Evolutionary conservation across 2,797 vertebrate genomes (phyloP).

Genomic region (Sitta carolinensis): DNA sequence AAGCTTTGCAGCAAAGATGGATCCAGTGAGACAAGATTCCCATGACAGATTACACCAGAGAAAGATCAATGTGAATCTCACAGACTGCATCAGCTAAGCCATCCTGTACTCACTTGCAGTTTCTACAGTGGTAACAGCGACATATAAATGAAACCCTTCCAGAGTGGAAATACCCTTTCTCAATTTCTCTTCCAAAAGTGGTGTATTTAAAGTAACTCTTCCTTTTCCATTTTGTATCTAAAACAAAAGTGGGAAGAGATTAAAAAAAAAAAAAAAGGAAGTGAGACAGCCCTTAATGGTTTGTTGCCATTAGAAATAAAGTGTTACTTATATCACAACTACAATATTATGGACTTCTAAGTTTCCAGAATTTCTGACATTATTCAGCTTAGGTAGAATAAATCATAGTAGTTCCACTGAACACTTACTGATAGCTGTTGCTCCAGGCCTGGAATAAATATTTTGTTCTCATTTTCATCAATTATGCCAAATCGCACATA

Average conservation of each 20-base stretch:
- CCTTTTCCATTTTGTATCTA: slow-evolving; percentile 68
- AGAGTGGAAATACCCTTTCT: slow-evolving; percentile 22
- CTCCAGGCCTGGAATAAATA: slow-evolving; percentile 70
- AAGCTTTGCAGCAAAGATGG: background rate
- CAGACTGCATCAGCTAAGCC: background rate
- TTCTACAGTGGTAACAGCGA: slow-evolving; percentile 73
- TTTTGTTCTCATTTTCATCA: slow-evolving; percentile 48
- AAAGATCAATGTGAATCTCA: background rate
- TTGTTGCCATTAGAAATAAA: background rate
- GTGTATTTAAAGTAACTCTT: slow-evolving; percentile 41
- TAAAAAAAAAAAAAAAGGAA: too few species aligned
- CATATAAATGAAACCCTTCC: slow-evolving; percentile 62
- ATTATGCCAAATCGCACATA: slow-evolving; percentile 75
- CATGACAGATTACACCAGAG: background rate
- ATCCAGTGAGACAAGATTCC: background rate
- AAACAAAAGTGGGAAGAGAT: background rate
- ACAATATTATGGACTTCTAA: background rate
- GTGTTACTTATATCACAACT: background rate
- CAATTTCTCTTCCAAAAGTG: slow-evolving; percentile 35
- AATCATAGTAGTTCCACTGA: background rate
- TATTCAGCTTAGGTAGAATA: background rate
- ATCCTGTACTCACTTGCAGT: slow-evolving; percentile 72
- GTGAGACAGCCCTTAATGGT: background rate
- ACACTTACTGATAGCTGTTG: slow-evolving; percentile 71
- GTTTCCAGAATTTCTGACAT: background rate